phyloP scores from a whole-genome alignment of 2,888 invertebrate genomes.

The Parasteatoda lunata region DNA sequence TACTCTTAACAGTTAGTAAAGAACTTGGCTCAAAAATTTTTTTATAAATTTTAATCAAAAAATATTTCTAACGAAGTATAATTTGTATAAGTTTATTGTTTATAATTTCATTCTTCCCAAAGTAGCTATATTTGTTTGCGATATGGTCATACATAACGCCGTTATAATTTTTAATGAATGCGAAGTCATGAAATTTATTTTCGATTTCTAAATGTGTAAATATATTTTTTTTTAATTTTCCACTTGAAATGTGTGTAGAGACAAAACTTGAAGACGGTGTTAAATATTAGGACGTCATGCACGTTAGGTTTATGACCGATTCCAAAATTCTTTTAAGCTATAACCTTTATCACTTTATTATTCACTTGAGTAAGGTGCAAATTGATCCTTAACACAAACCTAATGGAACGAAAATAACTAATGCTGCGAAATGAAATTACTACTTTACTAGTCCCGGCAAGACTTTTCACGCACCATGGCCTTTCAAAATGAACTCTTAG shows the following conservation, averaged over 20 bases:
- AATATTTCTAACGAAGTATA: too few species aligned
- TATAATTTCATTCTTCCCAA: too few species aligned
- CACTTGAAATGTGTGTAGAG: neutral
- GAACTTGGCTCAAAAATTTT: too few species aligned
- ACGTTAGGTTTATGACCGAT: slow-evolving; percentile 63
- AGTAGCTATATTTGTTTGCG: too few species aligned
- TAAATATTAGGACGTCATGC: slow-evolving; percentile 61
- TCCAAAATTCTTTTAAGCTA: slow-evolving; percentile 31
- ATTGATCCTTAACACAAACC: slow-evolving; percentile 65
- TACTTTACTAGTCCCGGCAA: slow-evolving; percentile 16
- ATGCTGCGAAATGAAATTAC: slow-evolving; percentile 62
- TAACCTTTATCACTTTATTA: slow-evolving; percentile 62
- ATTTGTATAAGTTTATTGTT: too few species aligned
- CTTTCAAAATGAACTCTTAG: slow-evolving; percentile 43
- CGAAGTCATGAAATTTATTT: too few species aligned
- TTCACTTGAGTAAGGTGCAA: slow-evolving; percentile 52
- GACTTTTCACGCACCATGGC: slow-evolving; percentile 45
- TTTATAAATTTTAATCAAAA: too few species aligned
- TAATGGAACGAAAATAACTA: slow-evolving; percentile 66
- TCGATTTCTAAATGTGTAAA: too few species aligned
- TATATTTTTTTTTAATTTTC: too few species aligned
- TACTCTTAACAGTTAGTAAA: too few species aligned
- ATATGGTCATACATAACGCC: too few species aligned
- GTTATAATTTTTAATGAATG: too few species aligned
- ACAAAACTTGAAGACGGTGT: slow-evolving; percentile 32